Base-by-base conservation (phyloP, 2,888 invertebrate genomes). In the Drosophila kuntzei region DNA sequence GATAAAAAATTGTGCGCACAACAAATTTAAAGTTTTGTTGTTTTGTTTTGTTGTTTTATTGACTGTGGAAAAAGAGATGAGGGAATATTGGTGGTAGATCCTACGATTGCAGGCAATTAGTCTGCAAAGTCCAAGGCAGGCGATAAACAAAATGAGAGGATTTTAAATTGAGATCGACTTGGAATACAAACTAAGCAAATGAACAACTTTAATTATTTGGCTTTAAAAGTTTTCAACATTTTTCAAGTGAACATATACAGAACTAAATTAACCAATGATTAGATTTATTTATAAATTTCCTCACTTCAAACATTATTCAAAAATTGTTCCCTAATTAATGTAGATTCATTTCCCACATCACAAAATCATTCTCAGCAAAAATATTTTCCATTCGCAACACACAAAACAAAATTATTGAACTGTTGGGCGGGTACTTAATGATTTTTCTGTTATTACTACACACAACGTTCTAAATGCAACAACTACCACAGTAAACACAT, bases 1-100 rank as follows among this genome's bases (percentile, higher is more conserved):
- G 87, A 85, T 89, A 83, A 84, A 86, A 79, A 87, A 79, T 76
- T 75, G 76, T 79, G 68, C 62, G 60, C 71, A 76, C 58, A 68
- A 66, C 72, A 69, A 66, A 82, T 73, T 88, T 87, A 69, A 84
- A 83, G 65, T 89, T 86, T 71, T 64, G 69, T 66, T 66, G 44
- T 49, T 37, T 53, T 76, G 71, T 72, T 71, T 63, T 71, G 43
- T 46, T 47, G 58, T 54, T 57, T 60, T 55, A 67, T 59, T 22
- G 50, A 22, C 7, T 14, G n/a, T 3, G 8, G 3, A 14, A 16
- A 12, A n/a, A n/a, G 14, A 3, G 6, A 4, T 16, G 16, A 16
- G 18, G 22, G 37, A 11, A 12, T 20, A n/a, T n/a, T n/a, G n/a
- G n/a, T n/a, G n/a, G n/a, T n/a, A 57, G 60, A 71, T 63, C 8